These are phyloP conservation scores for Amblyopsis hoosieri DNA, from an alignment of 2,797 vertebrate species.

Conservation along the genomic window DNA sequence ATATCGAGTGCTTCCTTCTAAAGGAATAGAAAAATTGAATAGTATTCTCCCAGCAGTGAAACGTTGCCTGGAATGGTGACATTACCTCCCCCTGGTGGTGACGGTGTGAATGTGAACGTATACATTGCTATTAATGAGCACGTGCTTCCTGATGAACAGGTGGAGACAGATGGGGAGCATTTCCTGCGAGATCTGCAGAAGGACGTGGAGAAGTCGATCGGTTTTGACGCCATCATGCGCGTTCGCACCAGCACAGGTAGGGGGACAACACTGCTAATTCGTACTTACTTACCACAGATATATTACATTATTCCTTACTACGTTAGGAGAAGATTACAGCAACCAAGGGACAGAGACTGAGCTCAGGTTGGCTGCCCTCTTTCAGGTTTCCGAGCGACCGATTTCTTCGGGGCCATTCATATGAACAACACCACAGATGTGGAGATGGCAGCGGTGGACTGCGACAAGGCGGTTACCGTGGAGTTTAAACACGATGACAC, in stretches of 20 bases:
- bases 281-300: too few species aligned
- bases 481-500: slow-evolving; percentile 97
- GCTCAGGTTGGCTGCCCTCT: not conserved
- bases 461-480: slow-evolving; percentile 91
- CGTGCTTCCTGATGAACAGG: slow-evolving; percentile 60
- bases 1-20: too few species aligned
- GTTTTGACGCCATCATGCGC: slow-evolving; percentile 95
- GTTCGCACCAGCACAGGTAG: slow-evolving; percentile 95
- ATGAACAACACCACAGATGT: slow-evolving; percentile 98
- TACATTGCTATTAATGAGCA: not conserved
- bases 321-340: too few species aligned
- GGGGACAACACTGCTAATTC: too few species aligned
- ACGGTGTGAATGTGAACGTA: not conserved
- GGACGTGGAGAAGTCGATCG: slow-evolving; percentile 85
- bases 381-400: slow-evolving; percentile 92
- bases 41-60: not conserved
- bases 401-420: slow-evolving; percentile 90
- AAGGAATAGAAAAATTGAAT: too few species aligned
- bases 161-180: slow-evolving; percentile 83
- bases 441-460: slow-evolving; percentile 93
- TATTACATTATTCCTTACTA: too few species aligned
- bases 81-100: slow-evolving; percentile 67
- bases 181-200: slow-evolving; percentile 90
- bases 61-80: not conserved
- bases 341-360: too few species aligned